Evolutionary conservation across 1,140 invertebrate species (phyloP).

Genomic region (Polypedilum vanderplanki): DNA sequence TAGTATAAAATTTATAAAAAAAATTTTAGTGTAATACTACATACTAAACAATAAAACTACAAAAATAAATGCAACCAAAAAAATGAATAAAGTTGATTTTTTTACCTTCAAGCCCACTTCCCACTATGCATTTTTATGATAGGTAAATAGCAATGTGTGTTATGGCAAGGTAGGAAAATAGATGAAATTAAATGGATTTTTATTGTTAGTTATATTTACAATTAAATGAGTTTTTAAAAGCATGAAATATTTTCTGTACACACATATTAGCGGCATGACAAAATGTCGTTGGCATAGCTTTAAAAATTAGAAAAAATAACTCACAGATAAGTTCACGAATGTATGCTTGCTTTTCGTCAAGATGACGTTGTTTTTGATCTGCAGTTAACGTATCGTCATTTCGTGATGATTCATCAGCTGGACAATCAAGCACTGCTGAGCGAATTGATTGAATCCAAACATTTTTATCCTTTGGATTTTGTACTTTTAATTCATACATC

Average conservation of each 20-base stretch:
- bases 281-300: background rate
- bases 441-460: slow-evolving; percentile 81
- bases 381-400: slow-evolving; percentile 55
- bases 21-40: slow-evolving; percentile 6
- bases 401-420: slow-evolving; percentile 53
- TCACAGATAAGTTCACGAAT: slow-evolving; percentile 64
- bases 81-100: slow-evolving; percentile 23
- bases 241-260: background rate
- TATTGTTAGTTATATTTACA: slow-evolving; percentile 11
- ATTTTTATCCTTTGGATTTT: slow-evolving; percentile 79
- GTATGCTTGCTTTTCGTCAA: slow-evolving; percentile 64
- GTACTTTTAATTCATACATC: slow-evolving; percentile 91
- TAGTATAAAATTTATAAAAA: background rate
- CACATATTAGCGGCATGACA: background rate
- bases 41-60: background rate
- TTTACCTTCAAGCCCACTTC: slow-evolving; percentile 21
- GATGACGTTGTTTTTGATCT: slow-evolving; percentile 62
- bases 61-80: slow-evolving; percentile 29
- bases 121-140: slow-evolving; percentile 10
- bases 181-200: slow-evolving; percentile 8
- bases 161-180: background rate
- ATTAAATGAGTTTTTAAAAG: background rate
- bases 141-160: background rate
- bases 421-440: slow-evolving; percentile 62
- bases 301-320: slow-evolving; percentile 34